These are phyloP conservation scores for Tiliacea aurago DNA, from an alignment of 2,888 invertebrate genomes.

Conservation along the genomic window DNA sequence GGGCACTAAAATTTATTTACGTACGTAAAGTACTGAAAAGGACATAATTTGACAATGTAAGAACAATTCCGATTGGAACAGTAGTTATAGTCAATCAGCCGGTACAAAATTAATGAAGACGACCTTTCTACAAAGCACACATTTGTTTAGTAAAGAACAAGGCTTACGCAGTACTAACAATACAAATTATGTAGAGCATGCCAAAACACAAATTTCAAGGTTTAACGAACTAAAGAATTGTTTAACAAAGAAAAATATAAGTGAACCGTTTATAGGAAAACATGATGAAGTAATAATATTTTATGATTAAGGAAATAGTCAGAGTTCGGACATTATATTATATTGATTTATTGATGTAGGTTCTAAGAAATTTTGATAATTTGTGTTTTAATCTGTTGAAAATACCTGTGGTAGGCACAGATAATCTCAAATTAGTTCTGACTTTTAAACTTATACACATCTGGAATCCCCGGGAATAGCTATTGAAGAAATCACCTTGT, in stretches of 20 bases:
- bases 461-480: constrained; percentile 2
- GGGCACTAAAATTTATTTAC: constrained; percentile 36
- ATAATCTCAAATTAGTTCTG: neutral
- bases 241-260: constrained; percentile 46
- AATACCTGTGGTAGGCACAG: neutral
- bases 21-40: constrained; percentile 6
- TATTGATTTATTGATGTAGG: neutral
- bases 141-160: constrained; percentile 55
- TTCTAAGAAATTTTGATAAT: neutral
- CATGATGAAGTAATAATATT: constrained; percentile 42
- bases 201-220: constrained; percentile 62
- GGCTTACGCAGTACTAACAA: constrained; percentile 56
- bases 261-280: constrained; percentile 44
- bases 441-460: neutral
- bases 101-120: constrained; percentile 30
- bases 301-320: constrained; percentile 24
- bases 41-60: constrained; percentile 30
- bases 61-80: constrained; percentile 7
- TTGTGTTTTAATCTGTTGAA: constrained; percentile 1
- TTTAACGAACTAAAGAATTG: constrained; percentile 37
- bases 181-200: constrained; percentile 65
- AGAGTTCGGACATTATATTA: neutral
- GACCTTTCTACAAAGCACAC: constrained; percentile 48
- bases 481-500: constrained; percentile 17
- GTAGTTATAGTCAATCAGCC: constrained; percentile 5